Base-by-base conservation (phyloP, 2,113 vertebrate genomes). In the Leptocoma aspasia region DNA sequence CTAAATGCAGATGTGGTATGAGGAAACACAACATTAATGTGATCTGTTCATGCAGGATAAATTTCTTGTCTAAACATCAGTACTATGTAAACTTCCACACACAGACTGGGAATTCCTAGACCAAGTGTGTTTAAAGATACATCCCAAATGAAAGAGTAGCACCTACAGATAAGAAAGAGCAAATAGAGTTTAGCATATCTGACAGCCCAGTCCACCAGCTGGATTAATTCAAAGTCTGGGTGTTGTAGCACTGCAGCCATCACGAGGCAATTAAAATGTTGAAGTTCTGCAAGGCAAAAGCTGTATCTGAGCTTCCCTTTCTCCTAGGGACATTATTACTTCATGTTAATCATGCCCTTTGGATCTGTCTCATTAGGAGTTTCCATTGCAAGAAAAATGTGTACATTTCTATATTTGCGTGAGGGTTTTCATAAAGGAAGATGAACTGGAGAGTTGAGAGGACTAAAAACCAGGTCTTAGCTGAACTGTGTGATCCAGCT, bases 291-390 rank as follows among this genome's bases (percentile, higher is more conserved):
- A 70, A 92, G 31, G 44, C 76, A 83, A 83, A 92, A 76, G 52
- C 30, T 89, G n/a, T 47, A 72, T 75, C 50, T 54, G 61, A 94
- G 47, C 69, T 88, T 66, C 47, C 37, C 75, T 70, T 68, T 87
- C 66, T 87, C 93, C 57, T 73, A 64, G 68, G 73, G 91, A 85
- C 75, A 84, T 90, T 91, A 94, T 97, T 97, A 97, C 95, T 94
- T 97, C 93, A 89, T 96, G 82, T 96, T 97, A 97, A 97, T 97
- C 86, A 95, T 27, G 89, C 39, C 85, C 59, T 82, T 65, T 92
- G 82, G 83, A 88, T 78, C 89, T 97, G 82, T 92, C 91, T 97
- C 94, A 81, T 89, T 97, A 93, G 31, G 94, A 94, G 33, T 72
- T 82, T 87, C 47, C 61, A 81, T 27, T 6, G 22, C 59, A 95